Conservation (phyloP, 2,888 invertebrate species). For the Eupithecia abbreviata region DNA sequence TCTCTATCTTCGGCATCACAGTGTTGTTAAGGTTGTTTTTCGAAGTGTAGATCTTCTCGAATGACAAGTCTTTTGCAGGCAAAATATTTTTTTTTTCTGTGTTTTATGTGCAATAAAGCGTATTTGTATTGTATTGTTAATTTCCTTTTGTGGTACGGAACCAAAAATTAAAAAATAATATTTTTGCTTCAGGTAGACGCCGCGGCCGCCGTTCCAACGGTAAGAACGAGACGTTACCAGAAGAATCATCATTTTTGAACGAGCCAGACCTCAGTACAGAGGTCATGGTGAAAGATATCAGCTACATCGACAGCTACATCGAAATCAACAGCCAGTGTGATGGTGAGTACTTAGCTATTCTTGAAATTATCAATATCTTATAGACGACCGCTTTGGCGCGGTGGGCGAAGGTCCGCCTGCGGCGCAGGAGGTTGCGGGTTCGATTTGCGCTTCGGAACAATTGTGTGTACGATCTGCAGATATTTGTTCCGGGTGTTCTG, state of each 20-base stretch:
- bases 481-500: too few species aligned
- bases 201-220: constrained; percentile 67
- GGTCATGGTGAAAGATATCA: constrained; percentile 66
- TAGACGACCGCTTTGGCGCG: too few species aligned
- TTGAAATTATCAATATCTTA: too few species aligned
- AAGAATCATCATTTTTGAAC: constrained; percentile 75
- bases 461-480: too few species aligned
- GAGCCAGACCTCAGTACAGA: constrained; percentile 73
- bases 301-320: constrained; percentile 74
- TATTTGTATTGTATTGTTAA: too few species aligned
- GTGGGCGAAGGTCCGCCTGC: too few species aligned
- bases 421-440: too few species aligned
- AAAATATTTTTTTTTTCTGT: constrained; percentile 72
- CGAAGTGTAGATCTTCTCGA: constrained; percentile 43
- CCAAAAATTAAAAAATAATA: too few species aligned
- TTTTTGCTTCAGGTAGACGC: constrained; percentile 62
- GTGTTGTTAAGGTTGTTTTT: constrained; percentile 42
- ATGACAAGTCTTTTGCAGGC: constrained; percentile 59
- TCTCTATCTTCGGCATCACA: constrained; percentile 53
- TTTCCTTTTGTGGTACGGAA: too few species aligned
- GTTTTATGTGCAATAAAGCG: too few species aligned
- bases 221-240: constrained; percentile 74
- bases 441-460: too few species aligned
- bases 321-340: constrained; percentile 61
- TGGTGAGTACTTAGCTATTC: too few species aligned